Conservation (phyloP, 1,140 invertebrate species). For the Aphelenchoides fujianensis region DNA sequence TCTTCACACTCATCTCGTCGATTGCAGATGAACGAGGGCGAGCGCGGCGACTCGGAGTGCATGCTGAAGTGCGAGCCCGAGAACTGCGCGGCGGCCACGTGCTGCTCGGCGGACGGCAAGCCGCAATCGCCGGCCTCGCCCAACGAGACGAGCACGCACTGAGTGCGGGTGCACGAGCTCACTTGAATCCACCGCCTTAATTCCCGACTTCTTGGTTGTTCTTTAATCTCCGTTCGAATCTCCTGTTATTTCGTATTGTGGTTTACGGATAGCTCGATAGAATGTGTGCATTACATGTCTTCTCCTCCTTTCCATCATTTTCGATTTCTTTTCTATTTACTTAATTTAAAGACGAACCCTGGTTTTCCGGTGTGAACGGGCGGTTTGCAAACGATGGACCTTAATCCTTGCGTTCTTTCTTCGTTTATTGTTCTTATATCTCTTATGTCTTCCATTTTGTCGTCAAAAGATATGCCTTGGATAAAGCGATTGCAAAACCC, state of each 20-base stretch:
- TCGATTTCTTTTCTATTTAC: conserved; percentile 2
- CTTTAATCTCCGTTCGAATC: too few relatives aligned
- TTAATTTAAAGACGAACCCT: background rate
- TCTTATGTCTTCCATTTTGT: too few relatives aligned
- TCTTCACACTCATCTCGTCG: too few relatives aligned
- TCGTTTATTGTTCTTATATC: too few relatives aligned
- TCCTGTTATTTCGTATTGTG: background rate
- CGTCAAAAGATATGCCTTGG: too few relatives aligned
- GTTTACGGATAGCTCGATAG: background rate
- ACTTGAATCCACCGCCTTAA: too few relatives aligned
- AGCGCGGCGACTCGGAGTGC: background rate
- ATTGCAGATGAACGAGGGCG: conserved; percentile 1
- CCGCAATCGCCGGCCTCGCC: background rate
- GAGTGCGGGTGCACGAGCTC: too few relatives aligned
- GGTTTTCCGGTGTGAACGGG: background rate
- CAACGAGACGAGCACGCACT: background rate
- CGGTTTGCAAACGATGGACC: background rate
- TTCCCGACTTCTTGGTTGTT: too few relatives aligned
- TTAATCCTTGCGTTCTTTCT: background rate
- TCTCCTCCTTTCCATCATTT: background rate
- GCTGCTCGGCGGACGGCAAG: background rate
- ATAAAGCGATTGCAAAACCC: too few relatives aligned
- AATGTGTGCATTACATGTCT: background rate
- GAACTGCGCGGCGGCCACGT: background rate
- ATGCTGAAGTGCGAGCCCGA: conserved; percentile 12